These are phyloP conservation scores for Cyphomyrmex costatus DNA, from an alignment of 1,140 invertebrate species.

Conservation along the genomic window DNA sequence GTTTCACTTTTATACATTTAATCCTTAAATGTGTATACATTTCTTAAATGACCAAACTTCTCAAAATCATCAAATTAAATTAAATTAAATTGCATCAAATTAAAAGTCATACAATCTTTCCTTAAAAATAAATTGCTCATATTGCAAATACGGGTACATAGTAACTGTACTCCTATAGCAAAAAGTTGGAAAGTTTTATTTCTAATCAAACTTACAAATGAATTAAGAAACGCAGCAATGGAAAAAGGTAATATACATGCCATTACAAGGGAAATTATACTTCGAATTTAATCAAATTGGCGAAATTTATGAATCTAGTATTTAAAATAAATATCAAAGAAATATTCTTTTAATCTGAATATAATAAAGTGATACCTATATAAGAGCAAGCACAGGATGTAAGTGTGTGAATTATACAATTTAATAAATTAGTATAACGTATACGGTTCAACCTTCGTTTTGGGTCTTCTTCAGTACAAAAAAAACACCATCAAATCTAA, in stretches of 20 bases:
- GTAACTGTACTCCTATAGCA: not conserved
- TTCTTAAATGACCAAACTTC: not conserved
- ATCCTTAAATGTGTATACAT: not conserved
- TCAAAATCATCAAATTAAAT: constrained; percentile 6
- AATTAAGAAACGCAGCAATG: not conserved
- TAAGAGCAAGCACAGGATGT: too few relatives aligned
- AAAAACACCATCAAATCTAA: too few relatives aligned
- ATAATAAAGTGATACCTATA: too few relatives aligned
- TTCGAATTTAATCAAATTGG: not conserved
- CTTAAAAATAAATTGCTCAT: not conserved
- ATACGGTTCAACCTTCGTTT: too few relatives aligned
- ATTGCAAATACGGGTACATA: constrained; percentile 7
- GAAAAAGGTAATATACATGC: not conserved
- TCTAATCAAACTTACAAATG: not conserved
- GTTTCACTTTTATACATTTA: not conserved
- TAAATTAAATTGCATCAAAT: too few relatives aligned
- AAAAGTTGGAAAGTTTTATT: not conserved
- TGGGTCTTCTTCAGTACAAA: too few relatives aligned
- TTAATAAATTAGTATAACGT: too few relatives aligned
- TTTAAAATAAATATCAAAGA: not conserved
- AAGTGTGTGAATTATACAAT: too few relatives aligned
- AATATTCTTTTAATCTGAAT: constrained; percentile 10
- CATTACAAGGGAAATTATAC: not conserved
- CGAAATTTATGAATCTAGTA: not conserved
- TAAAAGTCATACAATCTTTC: not conserved